Base-by-base conservation (phyloP, 2,888 invertebrate genomes). In the Choristoneura rosaceana region DNA sequence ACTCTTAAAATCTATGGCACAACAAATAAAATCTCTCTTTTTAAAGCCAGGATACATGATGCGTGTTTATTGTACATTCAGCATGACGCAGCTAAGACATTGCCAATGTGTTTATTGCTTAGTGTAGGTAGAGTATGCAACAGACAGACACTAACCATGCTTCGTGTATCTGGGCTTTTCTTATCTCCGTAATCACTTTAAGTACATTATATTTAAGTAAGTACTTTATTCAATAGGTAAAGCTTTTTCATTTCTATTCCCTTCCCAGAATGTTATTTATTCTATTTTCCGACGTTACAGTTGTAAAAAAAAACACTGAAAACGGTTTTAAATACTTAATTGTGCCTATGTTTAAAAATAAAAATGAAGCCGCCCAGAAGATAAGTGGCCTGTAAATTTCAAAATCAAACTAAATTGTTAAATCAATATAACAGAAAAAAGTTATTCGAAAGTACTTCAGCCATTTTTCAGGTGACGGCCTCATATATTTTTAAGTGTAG, bases 1-100 rank as follows among this genome's bases (percentile, higher is more conserved):
- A 45, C 25, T 38, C 59, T 55, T 55, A 60, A 65, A 38, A 47
- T 61, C 67, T 71, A 74, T 74, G 74, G 74, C 74, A 74, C 74
- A 71, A 62, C 71, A 69, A 74, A 74, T 74, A 66, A 68, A 74
- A 65, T 66, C 17, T 67, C 45, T 62, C 38, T 59, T 65, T 55
- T 9, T 25, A 25, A 12, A 10, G 47, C 47, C 12, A 25, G 7
- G 17, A 55, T 55, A 25, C 12, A 12, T 25, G 55, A 55, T 25
- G 55, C 25, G 17, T n/a, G 50, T 52, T 17, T 52, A 52, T 25
- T 12, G 25, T 25, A 12, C 4, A 25, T 25, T 8, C 8, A 10
- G 12, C 17, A 3, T 55, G 12, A 55, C 47, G 47, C 47, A 15
- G 47, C 47, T n/a, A 47, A 47, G n/a, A 47, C n/a, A 47, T n/a